These are phyloP conservation scores for Buathra laborator DNA, from an alignment of 2,888 invertebrate species.

Conservation along the genomic window DNA sequence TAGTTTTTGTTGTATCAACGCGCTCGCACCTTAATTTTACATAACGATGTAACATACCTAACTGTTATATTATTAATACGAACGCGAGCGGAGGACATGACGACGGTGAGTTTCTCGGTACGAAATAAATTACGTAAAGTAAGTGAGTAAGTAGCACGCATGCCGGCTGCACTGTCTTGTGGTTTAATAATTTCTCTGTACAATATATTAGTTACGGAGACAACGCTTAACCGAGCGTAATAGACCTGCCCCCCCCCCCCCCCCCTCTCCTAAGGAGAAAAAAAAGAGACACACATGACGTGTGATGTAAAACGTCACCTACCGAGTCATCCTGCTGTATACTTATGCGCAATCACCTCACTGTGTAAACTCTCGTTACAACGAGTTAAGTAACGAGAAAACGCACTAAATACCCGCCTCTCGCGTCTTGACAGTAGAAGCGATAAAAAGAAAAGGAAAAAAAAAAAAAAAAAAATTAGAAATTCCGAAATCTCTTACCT, in stretches of 20 bases:
- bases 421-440: neutral
- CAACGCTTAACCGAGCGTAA: slow-evolving; percentile 54
- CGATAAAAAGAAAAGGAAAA: neutral
- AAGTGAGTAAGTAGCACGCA: slow-evolving; percentile 10
- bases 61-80: slow-evolving; percentile 13
- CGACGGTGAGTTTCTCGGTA: neutral
- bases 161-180: slow-evolving; percentile 24
- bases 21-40: slow-evolving; percentile 16
- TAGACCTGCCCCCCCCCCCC: neutral
- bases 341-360: slow-evolving; percentile 44
- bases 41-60: neutral
- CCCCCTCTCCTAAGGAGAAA: neutral
- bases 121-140: slow-evolving; percentile 51
- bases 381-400: slow-evolving; percentile 42
- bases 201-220: slow-evolving; percentile 39
- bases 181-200: slow-evolving; percentile 45
- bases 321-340: slow-evolving; percentile 29
- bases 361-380: slow-evolving; percentile 43
- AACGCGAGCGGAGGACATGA: neutral
- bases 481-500: slow-evolving; percentile 87
- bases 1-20: neutral
- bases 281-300: neutral
- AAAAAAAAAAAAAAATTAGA: neutral
- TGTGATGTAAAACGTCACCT: slow-evolving; percentile 50
- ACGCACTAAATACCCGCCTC: neutral